Evolutionary conservation across 37 sponge, comb jelly and placozoan genomes (phyloP).

Genomic region (Oopsacas minuta): DNA sequence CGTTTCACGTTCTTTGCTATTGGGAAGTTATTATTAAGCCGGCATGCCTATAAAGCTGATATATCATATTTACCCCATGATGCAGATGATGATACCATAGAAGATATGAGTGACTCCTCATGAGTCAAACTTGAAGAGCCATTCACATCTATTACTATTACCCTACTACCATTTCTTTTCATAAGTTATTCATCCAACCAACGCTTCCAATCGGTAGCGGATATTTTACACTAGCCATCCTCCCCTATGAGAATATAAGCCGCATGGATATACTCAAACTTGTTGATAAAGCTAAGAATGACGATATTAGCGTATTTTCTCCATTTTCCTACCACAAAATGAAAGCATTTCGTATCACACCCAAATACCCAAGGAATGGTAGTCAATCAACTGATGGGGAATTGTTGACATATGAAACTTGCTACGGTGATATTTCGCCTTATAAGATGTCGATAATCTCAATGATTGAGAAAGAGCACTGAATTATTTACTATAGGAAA

Average conservation of each 20-base stretch:
- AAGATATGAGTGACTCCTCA: background rate
- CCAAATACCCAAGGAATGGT: background rate
- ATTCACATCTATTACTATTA: background rate
- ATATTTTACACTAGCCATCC: background rate
- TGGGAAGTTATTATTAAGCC: background rate
- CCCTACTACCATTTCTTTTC: background rate
- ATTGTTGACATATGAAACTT: background rate
- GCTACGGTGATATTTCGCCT: background rate
- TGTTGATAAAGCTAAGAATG: background rate
- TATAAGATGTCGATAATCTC: background rate
- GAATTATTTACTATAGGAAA: too few relatives aligned
- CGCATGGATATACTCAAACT: background rate
- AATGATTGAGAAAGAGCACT: background rate
- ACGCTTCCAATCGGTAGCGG: background rate
- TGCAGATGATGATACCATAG: background rate
- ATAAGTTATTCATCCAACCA: background rate
- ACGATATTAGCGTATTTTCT: background rate
- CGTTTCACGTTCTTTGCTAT: background rate
- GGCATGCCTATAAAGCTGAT: background rate
- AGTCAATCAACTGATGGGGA: background rate
- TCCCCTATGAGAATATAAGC: background rate
- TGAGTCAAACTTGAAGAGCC: background rate
- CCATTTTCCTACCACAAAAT: background rate
- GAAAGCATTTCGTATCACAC: background rate
- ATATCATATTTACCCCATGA: background rate